Evolutionary conservation across 2,797 vertebrate species (phyloP).

Genomic region (Nyctalus aviator): DNA sequence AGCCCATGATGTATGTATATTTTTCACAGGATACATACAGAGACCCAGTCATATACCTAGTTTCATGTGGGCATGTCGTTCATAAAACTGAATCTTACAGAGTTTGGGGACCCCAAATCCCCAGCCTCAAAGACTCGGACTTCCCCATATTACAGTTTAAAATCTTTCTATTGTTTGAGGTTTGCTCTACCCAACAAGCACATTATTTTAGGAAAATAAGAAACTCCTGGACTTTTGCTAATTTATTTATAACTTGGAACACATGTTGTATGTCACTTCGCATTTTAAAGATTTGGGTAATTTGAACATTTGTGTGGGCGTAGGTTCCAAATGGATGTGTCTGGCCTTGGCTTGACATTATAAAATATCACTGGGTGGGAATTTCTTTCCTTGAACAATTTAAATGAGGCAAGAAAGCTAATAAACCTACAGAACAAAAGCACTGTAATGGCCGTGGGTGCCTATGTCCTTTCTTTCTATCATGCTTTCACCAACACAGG

Average conservation of each 20-base stretch:
- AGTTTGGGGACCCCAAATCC: neutral
- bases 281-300: slow-evolving; percentile 67
- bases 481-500: neutral
- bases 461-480: neutral
- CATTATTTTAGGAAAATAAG: slow-evolving; percentile 18
- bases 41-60: neutral
- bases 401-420: neutral
- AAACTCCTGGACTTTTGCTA: slow-evolving; percentile 46
- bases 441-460: neutral
- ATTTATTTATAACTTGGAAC: slow-evolving; percentile 65
- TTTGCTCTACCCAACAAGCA: slow-evolving; percentile 44
- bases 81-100: neutral
- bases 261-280: neutral
- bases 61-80: neutral
- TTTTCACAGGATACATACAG: neutral
- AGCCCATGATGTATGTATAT: neutral
- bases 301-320: neutral
- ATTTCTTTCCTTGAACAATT: slow-evolving; percentile 8
- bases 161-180: neutral
- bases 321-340: slow-evolving; percentile 17
- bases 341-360: neutral
- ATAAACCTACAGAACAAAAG: neutral
- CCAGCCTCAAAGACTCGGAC: neutral
- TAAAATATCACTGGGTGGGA: neutral
- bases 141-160: neutral